phyloP scores from a whole-genome alignment of 2,888 invertebrate species.

The Hymenopus coronatus region DNA sequence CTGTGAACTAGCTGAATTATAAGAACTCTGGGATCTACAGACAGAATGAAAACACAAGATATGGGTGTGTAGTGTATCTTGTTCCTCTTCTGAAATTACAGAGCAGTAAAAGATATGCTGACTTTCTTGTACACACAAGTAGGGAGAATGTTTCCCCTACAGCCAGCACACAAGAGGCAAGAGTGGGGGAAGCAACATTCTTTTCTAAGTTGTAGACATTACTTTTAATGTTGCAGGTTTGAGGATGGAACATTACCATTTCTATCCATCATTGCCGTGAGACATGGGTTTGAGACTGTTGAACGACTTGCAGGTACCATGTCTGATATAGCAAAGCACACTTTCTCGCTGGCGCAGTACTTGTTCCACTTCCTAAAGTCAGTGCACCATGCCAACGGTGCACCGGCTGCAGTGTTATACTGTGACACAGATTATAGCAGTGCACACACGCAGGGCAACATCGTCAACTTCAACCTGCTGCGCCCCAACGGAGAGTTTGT shows the following conservation, averaged over 20 bases:
- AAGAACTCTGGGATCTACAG: too few relatives aligned
- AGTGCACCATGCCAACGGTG: conserved; percentile 70
- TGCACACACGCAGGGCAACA: conserved; percentile 69
- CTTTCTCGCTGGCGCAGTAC: conserved; percentile 72
- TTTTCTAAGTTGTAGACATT: too few relatives aligned
- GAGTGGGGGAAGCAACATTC: too few relatives aligned
- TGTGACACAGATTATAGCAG: conserved; percentile 67
- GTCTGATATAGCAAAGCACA: conserved; percentile 63
- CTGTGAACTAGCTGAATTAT: too few relatives aligned
- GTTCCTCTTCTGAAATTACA: too few relatives aligned
- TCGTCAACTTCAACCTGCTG: conserved; percentile 84
- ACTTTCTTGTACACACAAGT: too few relatives aligned
- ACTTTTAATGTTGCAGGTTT: conserved; percentile 76
- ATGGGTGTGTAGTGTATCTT: too few relatives aligned
- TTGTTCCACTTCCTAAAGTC: conserved; percentile 60
- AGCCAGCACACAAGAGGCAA: too few relatives aligned
- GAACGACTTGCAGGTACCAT: conserved; percentile 63
- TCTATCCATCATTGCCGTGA: conserved; percentile 75
- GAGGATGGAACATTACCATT: conserved; percentile 94
- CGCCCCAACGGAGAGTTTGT: conserved; percentile 74
- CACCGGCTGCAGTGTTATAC: conserved; percentile 68
- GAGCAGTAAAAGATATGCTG: too few relatives aligned
- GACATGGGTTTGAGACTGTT: conserved; percentile 78
- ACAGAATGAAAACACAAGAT: too few relatives aligned
- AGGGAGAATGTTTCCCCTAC: too few relatives aligned